Conservation (phyloP, 2,113 vertebrate genomes). For the Charadrius vociferus region DNA sequence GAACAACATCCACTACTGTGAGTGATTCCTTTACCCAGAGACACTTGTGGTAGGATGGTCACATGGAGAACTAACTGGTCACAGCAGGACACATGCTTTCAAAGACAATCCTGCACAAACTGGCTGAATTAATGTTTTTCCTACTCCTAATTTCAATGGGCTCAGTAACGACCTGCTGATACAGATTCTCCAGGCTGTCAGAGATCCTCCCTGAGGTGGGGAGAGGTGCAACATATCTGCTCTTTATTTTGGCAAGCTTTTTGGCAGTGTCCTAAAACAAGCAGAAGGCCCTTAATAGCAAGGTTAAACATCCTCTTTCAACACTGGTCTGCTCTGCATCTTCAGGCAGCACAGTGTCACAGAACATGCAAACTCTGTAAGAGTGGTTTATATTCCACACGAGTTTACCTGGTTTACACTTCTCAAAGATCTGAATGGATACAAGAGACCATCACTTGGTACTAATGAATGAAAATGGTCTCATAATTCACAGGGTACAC, state of each 20-base stretch:
- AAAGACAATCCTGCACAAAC: background rate
- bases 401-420: background rate
- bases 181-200: background rate
- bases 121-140: background rate
- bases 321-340: background rate
- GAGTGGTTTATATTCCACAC: background rate
- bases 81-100: background rate
- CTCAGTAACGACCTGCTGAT: background rate
- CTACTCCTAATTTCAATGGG: background rate
- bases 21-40: background rate
- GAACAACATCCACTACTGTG: background rate
- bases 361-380: background rate
- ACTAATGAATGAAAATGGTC: background rate
- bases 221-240: background rate
- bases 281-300: background rate
- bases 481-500: background rate
- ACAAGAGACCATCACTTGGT: background rate
- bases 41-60: background rate
- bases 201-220: background rate
- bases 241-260: conserved; percentile 19
- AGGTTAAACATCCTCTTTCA: background rate
- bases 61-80: background rate
- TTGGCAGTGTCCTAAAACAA: background rate
- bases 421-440: background rate
- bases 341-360: background rate